Evolutionary conservation across 2,797 vertebrate species (phyloP), one percentile per base, ranked within the genome.

Genomic region (Enteromius anoplus): DNA sequence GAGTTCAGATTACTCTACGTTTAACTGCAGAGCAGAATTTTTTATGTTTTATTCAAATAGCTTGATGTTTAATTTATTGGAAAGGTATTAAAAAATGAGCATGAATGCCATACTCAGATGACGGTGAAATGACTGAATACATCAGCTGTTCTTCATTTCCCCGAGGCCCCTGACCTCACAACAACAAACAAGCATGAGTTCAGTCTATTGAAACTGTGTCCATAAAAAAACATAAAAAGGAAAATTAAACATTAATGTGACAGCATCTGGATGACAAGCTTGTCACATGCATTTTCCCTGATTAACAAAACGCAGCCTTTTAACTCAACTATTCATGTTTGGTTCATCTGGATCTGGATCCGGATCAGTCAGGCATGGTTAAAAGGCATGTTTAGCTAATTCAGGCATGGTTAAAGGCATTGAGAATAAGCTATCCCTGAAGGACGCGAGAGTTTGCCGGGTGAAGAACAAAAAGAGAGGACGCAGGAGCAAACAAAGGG

Each of bases 311-410:
- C 15, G 17, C 37, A 1, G n/a, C 4, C 47, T 23, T 62, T 68
- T 34, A 37, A 58, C 47, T 80, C 26, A 72, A 49, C 32, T 34
- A 17, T 47, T 64, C 55, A 26, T 75, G 80, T 81, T 73, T 49
- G 19, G 80, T 40, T 65, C 3, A 71, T 60, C 53, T 71, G 42
- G 23, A 68, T 60, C 34, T 29, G 37, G 69, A 53, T 60, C 34
- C 19, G 17, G 69, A 45, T 65, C 45, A 73, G 21, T 65, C 60
- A 53, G 58, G 58, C 70, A 40, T 51, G 70, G 70, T 65, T 73
- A 73, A 75, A 81, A 75, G n/a, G 29, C 58, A 51, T 40, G 69
- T 65, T 75, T 70, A 55, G 68, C 55, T 73, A 72, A 66, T 55
- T 66, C 45, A 51, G 58, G 17, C 76, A 29, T 66, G 15, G 58